A percentile compares a stretch with the other conserved stretches of the same genome.
Conservation (phyloP, 92 coral and sea anemone genomes). For the Montipora capitata region DNA sequence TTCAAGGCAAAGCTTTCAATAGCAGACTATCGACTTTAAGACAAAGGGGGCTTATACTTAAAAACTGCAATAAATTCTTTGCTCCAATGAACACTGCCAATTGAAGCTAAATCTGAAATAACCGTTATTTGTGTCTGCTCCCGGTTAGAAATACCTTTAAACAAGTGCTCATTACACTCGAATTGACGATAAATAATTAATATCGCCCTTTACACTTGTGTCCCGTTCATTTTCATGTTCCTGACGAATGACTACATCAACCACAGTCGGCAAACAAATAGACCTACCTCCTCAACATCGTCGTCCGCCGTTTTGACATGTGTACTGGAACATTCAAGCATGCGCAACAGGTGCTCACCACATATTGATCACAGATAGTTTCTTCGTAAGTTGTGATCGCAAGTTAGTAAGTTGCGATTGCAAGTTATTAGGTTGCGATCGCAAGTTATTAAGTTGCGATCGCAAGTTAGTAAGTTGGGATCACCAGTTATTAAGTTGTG, state of each 20-base stretch:
- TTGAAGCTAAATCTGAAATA: conserved; percentile 1
- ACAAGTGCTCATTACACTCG: conserved; percentile 6
- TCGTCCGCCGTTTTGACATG: background rate
- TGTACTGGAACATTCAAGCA: background rate
- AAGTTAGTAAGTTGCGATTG: background rate
- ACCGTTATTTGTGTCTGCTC: background rate
- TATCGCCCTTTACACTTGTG: too few relatives aligned
- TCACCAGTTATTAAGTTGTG: too few relatives aligned
- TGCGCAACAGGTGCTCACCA: background rate
- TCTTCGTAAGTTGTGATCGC: too few relatives aligned
- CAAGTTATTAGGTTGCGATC: background rate
- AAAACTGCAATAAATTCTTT: background rate
- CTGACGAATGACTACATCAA: background rate
- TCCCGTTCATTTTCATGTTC: background rate
- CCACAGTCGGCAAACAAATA: background rate
- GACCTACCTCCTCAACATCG: conserved; percentile 1
- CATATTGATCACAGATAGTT: background rate
- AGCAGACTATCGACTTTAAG: background rate
- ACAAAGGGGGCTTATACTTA: background rate
- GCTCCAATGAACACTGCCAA: background rate
- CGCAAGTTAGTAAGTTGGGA: background rate
- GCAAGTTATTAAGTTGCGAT: background rate
- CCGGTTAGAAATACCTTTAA: background rate
- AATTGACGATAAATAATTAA: background rate
- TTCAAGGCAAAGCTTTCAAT: background rate